Evolutionary conservation across 2,797 vertebrate genomes (phyloP).

Genomic region (Enteromius viviparus): DNA sequence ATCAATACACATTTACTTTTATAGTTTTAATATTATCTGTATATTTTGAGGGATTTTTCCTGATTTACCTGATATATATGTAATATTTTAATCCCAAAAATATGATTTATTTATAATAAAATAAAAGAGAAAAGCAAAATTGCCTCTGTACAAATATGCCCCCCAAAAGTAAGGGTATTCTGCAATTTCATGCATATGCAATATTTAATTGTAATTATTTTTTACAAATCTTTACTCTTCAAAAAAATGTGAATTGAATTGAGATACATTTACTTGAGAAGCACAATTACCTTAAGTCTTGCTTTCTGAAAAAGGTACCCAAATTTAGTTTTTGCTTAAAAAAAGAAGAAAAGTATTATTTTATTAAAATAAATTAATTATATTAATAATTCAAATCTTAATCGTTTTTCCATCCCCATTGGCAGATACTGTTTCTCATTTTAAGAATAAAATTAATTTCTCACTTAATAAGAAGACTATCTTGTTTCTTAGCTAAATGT

Average conservation of each 20-base stretch:
- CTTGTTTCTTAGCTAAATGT: neutral
- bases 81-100: neutral
- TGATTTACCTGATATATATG: neutral
- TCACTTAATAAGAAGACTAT: neutral
- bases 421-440: neutral
- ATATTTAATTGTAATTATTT: neutral
- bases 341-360: neutral
- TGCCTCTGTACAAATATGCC: neutral
- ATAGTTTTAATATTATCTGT: neutral
- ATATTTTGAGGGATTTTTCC: neutral
- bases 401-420: too few species aligned
- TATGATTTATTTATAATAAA: neutral
- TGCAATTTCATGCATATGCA: neutral
- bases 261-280: neutral
- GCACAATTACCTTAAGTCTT: neutral
- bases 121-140: neutral
- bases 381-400: neutral
- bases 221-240: too few species aligned
- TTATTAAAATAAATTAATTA: too few species aligned
- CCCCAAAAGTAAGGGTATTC: neutral
- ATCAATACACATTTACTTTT: neutral
- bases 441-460: neutral
- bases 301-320: neutral
- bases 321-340: neutral
- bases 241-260: too few species aligned